phyloP scores from a whole-genome alignment of 2,888 invertebrate species.

The Melinaea menophilus region DNA sequence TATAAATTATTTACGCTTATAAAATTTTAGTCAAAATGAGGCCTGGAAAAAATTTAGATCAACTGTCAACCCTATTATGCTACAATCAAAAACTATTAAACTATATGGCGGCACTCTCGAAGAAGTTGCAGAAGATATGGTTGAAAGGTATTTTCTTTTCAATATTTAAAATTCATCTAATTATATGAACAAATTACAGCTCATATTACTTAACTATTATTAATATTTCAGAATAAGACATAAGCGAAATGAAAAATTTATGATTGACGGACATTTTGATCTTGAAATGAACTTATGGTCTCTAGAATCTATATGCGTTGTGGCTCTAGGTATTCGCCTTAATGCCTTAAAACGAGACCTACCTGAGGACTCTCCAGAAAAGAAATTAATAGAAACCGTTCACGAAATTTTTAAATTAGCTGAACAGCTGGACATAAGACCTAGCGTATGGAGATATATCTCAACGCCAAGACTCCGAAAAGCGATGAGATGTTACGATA shows the following conservation, averaged over 20 bases:
- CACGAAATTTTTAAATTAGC: slow-evolving; percentile 46
- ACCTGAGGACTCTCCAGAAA: slow-evolving; percentile 47
- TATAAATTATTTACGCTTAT: no score
- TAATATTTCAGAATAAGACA: slow-evolving; percentile 65
- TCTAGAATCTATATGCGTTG: slow-evolving; percentile 71
- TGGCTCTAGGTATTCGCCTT: slow-evolving; percentile 55
- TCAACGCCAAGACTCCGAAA: slow-evolving; percentile 48
- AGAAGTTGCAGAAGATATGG: slow-evolving; percentile 82
- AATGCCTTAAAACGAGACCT: slow-evolving; percentile 51
- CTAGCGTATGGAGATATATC: slow-evolving; percentile 49
- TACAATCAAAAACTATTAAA: slow-evolving; percentile 84
- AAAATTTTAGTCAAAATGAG: slow-evolving; percentile 81
- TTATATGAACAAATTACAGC: no score
- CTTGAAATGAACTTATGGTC: slow-evolving; percentile 80
- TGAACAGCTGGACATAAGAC: slow-evolving; percentile 51
- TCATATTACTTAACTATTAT: no score
- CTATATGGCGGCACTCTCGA: slow-evolving; percentile 81
- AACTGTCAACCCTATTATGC: slow-evolving; percentile 86
- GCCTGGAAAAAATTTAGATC: slow-evolving; percentile 86
- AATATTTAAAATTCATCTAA: no score
- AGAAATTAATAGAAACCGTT: slow-evolving; percentile 47
- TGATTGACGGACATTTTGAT: slow-evolving; percentile 74
- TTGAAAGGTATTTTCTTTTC: slow-evolving; percentile 68
- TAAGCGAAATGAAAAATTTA: slow-evolving; percentile 68
- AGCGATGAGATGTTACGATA: slow-evolving; percentile 54